Evolutionary conservation across 2,888 invertebrate genomes (phyloP).

Genomic region (Imbricaverruca yamaguchii): DNA sequence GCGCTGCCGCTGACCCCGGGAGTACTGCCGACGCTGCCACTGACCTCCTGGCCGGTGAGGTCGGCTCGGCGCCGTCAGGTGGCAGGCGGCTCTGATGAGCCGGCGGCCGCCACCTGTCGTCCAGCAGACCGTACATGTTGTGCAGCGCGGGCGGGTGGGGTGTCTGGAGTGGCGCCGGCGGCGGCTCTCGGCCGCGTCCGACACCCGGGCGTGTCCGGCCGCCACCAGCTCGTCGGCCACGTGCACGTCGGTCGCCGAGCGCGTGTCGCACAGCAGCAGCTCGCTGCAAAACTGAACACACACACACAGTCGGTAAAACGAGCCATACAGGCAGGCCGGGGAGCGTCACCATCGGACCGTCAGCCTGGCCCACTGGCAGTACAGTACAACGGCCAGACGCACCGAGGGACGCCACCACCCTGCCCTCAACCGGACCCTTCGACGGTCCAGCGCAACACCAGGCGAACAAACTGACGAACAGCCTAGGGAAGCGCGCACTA

Average conservation of each 20-base stretch:
- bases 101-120: not conserved
- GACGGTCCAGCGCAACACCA: too few relatives aligned
- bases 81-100: not conserved
- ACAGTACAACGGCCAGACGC: too few relatives aligned
- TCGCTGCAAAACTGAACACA: not conserved
- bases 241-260: not conserved
- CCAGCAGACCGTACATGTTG: not conserved
- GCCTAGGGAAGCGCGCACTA: too few relatives aligned
- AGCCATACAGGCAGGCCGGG: too few relatives aligned
- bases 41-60: not conserved
- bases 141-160: not conserved
- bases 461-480: too few relatives aligned
- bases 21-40: too few relatives aligned
- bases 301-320: too few relatives aligned
- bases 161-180: not conserved
- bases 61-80: not conserved
- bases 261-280: not conserved
- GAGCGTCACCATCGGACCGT: too few relatives aligned
- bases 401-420: too few relatives aligned
- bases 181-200: not conserved
- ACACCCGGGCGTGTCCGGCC: not conserved
- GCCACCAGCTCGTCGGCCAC: not conserved
- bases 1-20: too few relatives aligned
- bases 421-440: too few relatives aligned
- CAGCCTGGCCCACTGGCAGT: not conserved